Percentiles rank a stretch among this genome's conserved stretches.
These are phyloP conservation scores for Erythrocercus mccallii DNA, from an alignment of 2,113 vertebrate genomes.

Conservation along the genomic window DNA sequence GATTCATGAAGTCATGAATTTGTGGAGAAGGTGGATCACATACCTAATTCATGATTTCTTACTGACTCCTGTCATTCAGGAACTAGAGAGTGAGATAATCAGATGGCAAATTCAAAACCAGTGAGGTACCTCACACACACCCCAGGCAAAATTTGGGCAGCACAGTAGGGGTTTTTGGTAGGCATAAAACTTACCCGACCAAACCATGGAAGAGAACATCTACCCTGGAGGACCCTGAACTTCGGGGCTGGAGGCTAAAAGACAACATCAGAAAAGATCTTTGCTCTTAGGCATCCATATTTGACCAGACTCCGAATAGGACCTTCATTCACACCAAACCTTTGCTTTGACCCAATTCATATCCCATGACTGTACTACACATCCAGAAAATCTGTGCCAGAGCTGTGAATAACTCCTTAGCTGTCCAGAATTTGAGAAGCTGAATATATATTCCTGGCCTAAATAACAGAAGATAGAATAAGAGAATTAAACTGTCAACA, in stretches of 20 bases:
- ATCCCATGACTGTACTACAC: too few species aligned
- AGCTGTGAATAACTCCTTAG: neutral
- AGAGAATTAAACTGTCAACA: neutral
- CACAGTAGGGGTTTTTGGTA: neutral
- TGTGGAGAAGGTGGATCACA: neutral
- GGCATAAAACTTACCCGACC: neutral
- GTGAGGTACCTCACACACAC: neutral
- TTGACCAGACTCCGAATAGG: neutral
- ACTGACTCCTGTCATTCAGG: neutral
- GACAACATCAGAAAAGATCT: neutral
- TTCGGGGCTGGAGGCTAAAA: neutral
- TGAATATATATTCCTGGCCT: neutral
- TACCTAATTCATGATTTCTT: neutral
- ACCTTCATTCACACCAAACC: neutral
- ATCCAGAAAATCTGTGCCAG: neutral
- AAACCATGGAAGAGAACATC: neutral
- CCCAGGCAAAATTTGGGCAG: neutral
- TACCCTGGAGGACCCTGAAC: neutral
- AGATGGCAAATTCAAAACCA: neutral
- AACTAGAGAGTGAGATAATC: neutral
- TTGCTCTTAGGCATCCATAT: neutral
- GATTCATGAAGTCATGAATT: neutral
- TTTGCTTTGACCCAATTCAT: neutral
- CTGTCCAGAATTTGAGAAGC: neutral
- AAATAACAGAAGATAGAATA: neutral